phyloP scores from a whole-genome alignment of 2,797 vertebrate species.

The Brotula barbata region DNA sequence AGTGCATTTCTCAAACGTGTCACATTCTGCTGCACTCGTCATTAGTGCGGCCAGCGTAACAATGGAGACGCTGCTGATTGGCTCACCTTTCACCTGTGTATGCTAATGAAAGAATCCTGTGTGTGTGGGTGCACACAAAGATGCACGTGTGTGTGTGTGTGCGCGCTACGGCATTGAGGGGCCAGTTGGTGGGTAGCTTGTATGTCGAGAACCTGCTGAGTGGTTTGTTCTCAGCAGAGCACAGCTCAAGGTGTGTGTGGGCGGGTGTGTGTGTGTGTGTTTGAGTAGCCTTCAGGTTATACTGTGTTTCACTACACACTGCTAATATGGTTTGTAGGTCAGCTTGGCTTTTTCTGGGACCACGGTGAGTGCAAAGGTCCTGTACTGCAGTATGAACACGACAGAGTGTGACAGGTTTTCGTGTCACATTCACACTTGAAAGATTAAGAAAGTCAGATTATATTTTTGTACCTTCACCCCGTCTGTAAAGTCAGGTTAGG shows the following conservation, averaged over 20 bases:
- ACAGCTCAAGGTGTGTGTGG: conserved; percentile 16
- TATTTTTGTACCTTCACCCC: too few species aligned
- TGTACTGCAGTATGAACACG: conserved; percentile 1
- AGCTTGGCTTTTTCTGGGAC: conserved; percentile 33
- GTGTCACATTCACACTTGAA: too few species aligned
- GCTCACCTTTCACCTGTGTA: conserved; percentile 77
- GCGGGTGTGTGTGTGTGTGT: conserved; percentile 11
- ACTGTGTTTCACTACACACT: conserved; percentile 32
- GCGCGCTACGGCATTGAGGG: conserved; percentile 21
- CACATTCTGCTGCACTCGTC: conserved; percentile 58
- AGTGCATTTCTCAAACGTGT: conserved; percentile 65
- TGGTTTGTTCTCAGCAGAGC: conserved; percentile 58
- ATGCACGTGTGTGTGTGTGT: conserved; percentile 9
- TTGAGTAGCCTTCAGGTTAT: conserved; percentile 7
- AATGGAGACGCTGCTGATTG: conserved; percentile 68
- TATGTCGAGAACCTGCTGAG: conserved; percentile 77
- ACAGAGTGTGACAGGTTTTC: not conserved
- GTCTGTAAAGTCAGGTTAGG: too few species aligned
- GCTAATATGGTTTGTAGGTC: conserved; percentile 56
- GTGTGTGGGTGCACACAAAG: conserved; percentile 12
- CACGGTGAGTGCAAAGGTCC: conserved; percentile 24
- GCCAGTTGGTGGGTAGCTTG: conserved; percentile 76
- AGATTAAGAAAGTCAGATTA: too few species aligned
- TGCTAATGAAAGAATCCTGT: conserved; percentile 69
- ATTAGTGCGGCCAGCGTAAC: conserved; percentile 64